Conservation (phyloP, 1,140 invertebrate genomes). For the Nymphalis io region DNA sequence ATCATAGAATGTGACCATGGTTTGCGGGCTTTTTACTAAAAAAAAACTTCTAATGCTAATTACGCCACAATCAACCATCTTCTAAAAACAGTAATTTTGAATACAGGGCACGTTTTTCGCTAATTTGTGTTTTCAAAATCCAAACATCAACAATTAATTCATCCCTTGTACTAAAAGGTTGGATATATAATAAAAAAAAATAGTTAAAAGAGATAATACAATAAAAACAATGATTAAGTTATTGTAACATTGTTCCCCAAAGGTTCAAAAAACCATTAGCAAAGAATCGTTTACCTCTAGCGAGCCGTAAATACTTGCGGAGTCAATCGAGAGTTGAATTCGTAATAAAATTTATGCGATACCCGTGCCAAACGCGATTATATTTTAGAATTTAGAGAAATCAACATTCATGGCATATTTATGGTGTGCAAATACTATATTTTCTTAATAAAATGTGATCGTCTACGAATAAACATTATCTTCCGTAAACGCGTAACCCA, state of each 20-base stretch:
- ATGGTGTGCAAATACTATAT: conserved; percentile 24
- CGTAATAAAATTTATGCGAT: conserved; percentile 44
- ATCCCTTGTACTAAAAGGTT: too few species aligned
- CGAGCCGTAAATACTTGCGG: conserved; percentile 39
- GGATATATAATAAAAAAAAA: too few species aligned
- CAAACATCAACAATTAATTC: too few species aligned
- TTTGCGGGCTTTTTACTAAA: too few species aligned
- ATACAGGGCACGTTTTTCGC: too few species aligned
- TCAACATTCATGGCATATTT: conserved; percentile 29
- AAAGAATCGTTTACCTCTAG: conserved; percentile 40
- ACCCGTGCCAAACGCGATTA: conserved; percentile 42
- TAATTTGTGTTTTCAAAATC: too few species aligned
- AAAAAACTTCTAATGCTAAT: too few species aligned
- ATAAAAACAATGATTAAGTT: conserved; percentile 3
- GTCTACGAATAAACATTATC: conserved; percentile 13
- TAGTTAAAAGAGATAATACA: background rate
- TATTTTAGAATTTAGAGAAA: conserved; percentile 39
- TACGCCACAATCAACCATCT: too few species aligned
- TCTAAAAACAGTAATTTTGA: too few species aligned
- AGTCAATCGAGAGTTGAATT: conserved; percentile 45
- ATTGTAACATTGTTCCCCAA: conserved; percentile 9
- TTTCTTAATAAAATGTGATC: conserved; percentile 18
- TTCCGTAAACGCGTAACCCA: background rate
- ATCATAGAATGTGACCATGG: too few species aligned
- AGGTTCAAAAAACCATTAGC: conserved; percentile 34